These are phyloP conservation scores for Latheticus oryzae DNA, from an alignment of 2,888 invertebrate genomes.

Conservation along the genomic window DNA sequence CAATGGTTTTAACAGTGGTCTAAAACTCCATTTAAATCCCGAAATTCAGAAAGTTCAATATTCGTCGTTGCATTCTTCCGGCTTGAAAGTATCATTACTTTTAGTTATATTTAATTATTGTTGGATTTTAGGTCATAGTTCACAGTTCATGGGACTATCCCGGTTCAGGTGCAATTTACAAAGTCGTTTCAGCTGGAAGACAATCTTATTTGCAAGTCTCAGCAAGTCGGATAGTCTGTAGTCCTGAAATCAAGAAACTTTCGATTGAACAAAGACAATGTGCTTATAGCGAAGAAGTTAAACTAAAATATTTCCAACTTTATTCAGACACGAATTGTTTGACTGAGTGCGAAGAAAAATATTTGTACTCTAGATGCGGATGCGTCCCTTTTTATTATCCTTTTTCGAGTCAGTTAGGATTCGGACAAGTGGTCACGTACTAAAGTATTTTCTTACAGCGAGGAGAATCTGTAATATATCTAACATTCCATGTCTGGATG, in stretches of 20 bases:
- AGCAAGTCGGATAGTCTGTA: slow-evolving; percentile 51
- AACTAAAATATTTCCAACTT: slow-evolving; percentile 51
- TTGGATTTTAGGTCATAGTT: slow-evolving; percentile 50
- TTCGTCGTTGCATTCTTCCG: slow-evolving; percentile 48
- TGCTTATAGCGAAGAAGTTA: slow-evolving; percentile 46
- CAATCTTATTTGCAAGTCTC: slow-evolving; percentile 49
- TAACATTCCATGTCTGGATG: slow-evolving; percentile 56
- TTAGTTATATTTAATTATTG: slow-evolving; percentile 11
- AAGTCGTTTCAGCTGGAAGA: slow-evolving; percentile 47
- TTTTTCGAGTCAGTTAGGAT: slow-evolving; percentile 45
- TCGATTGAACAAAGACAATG: slow-evolving; percentile 56
- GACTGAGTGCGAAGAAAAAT: slow-evolving; percentile 52
- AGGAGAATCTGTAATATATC: slow-evolving; percentile 57
- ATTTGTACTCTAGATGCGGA: slow-evolving; percentile 51
- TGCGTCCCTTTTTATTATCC: slow-evolving; percentile 59
- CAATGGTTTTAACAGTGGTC: slow-evolving; percentile 55
- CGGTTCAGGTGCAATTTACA: slow-evolving; percentile 46
- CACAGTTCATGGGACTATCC: slow-evolving; percentile 57
- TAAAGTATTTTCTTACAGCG: slow-evolving; percentile 41
- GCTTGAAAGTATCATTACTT: slow-evolving; percentile 51
- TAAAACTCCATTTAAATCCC: slow-evolving; percentile 55
- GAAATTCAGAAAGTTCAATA: slow-evolving; percentile 46
- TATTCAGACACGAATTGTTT: slow-evolving; percentile 60
- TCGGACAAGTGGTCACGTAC: slow-evolving; percentile 27
- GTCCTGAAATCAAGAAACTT: slow-evolving; percentile 49